These are phyloP conservation scores for Hemichromis elongatus DNA, from an alignment of 2,113 vertebrate species.

Conservation along the genomic window DNA sequence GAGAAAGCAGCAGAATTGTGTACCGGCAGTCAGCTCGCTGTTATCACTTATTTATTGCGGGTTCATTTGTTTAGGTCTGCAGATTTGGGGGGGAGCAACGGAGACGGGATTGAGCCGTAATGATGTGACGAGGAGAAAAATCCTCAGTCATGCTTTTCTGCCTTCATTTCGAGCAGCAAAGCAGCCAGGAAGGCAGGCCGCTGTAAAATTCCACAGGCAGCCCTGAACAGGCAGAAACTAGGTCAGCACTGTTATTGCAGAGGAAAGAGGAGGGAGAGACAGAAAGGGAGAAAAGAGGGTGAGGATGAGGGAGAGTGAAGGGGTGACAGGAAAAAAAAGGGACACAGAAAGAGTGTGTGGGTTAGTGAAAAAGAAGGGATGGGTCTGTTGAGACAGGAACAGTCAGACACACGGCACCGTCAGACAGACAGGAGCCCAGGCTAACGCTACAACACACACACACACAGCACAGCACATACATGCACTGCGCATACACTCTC, in stretches of 20 bases:
- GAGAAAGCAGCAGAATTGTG: not conserved
- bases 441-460: not conserved
- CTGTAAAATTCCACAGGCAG: conserved; percentile 87
- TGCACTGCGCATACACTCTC: conserved; percentile 1
- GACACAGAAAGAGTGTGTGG: conserved; percentile 3
- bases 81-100: not conserved
- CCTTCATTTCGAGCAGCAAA: conserved; percentile 70
- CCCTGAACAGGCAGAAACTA: conserved; percentile 83
- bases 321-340: conserved; percentile 22
- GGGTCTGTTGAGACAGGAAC: conserved; percentile 23
- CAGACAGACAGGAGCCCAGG: conserved; percentile 47
- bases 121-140: conserved; percentile 72
- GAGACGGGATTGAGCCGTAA: conserved; percentile 47
- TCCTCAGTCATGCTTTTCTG: conserved; percentile 79
- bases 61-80: conserved; percentile 8
- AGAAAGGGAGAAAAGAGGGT: conserved; percentile 33
- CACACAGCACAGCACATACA: not conserved
- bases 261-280: conserved; percentile 72
- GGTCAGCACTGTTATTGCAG: conserved; percentile 86
- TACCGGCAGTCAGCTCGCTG: not conserved
- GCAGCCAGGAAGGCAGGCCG: conserved; percentile 77
- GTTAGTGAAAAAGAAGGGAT: not conserved
- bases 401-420: conserved; percentile 34
- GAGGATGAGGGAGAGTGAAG: conserved; percentile 29
- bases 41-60: conserved; percentile 13